These are phyloP conservation scores for Hemiprocne comata DNA, from an alignment of 2,113 vertebrate species.

Conservation along the genomic window DNA sequence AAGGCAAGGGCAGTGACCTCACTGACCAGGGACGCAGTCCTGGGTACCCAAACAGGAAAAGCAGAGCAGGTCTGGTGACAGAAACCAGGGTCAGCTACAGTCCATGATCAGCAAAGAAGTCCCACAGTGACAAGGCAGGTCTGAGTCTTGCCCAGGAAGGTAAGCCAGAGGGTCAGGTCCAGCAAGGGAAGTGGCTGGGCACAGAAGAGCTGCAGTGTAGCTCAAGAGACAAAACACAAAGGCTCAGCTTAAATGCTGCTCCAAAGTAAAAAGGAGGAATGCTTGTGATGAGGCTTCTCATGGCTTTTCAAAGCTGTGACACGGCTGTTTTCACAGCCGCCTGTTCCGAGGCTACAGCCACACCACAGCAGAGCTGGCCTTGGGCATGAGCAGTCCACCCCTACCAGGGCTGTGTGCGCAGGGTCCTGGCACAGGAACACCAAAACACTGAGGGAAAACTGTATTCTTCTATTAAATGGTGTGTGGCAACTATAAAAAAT, in stretches of 20 bases:
- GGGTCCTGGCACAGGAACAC: accelerated
- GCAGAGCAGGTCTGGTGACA: neutral
- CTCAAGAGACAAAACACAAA: neutral
- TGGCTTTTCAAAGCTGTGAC: neutral
- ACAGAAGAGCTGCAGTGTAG: neutral
- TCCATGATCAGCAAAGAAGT: neutral
- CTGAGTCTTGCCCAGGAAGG: neutral
- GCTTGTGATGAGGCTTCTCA: neutral
- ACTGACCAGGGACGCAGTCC: neutral
- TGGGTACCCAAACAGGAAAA: neutral
- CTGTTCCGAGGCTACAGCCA: neutral
- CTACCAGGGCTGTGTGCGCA: neutral
- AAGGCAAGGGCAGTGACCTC: neutral
- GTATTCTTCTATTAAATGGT: neutral
- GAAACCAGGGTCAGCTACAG: neutral
- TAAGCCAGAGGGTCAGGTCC: neutral
- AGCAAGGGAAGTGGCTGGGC: neutral
- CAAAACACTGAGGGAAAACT: accelerated
- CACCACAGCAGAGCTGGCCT: neutral
- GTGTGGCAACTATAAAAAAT: neutral
- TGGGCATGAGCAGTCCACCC: neutral
- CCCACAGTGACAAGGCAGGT: neutral
- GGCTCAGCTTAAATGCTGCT: neutral
- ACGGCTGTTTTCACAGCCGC: neutral
- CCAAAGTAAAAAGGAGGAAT: neutral